These are phyloP conservation scores for Arizona elegans DNA, from an alignment of 2,113 vertebrate genomes.

Conservation along the genomic window DNA sequence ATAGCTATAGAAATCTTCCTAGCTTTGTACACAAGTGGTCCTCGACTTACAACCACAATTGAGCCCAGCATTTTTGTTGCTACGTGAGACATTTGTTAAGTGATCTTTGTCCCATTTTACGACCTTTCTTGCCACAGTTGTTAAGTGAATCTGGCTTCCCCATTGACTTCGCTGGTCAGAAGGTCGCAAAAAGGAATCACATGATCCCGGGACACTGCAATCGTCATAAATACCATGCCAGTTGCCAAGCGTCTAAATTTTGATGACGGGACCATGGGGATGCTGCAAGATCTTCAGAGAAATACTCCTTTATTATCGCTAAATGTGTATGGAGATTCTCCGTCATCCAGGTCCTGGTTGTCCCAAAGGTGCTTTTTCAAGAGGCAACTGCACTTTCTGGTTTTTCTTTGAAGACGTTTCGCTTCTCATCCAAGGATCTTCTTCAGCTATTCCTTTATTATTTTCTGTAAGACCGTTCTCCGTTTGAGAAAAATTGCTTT, in stretches of 20 bases:
- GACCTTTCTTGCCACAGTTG: too few relatives aligned
- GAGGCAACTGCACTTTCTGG: too few relatives aligned
- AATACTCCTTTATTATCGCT: background rate
- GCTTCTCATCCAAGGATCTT: too few relatives aligned
- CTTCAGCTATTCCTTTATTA: background rate
- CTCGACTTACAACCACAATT: background rate
- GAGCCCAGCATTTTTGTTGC: background rate
- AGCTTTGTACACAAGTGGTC: background rate
- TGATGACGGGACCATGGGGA: background rate
- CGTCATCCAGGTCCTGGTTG: too few relatives aligned
- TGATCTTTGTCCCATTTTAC: background rate
- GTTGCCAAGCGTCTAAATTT: background rate
- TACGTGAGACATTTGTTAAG: background rate
- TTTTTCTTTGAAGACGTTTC: too few relatives aligned
- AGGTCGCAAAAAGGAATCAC: rapidly evolving
- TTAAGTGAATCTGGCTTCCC: background rate
- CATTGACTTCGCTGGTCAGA: background rate
- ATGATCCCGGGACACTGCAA: background rate
- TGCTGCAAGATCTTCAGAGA: background rate
- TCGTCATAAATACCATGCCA: background rate
- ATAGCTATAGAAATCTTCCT: background rate
- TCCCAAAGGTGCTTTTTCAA: too few relatives aligned
- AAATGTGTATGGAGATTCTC: too few relatives aligned
- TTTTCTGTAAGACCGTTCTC: background rate
- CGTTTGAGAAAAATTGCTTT: background rate